A percentile compares a stretch with the other conserved stretches of the same genome.
phyloP scores from a whole-genome alignment of 1,140 invertebrate genomes.

The Drosophila kepulauana region DNA sequence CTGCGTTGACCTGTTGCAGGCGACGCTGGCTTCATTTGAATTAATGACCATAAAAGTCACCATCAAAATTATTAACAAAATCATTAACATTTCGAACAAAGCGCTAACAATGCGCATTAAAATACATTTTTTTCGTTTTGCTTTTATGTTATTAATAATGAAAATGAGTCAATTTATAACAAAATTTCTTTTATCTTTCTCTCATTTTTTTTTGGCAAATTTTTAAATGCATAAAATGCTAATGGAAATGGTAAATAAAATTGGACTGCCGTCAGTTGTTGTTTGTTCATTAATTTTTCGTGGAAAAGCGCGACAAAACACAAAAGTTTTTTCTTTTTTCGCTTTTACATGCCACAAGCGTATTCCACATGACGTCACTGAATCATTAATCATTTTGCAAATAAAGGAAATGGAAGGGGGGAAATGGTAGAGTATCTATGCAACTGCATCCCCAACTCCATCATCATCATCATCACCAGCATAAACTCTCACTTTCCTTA shows the following conservation, averaged over 20 bases:
- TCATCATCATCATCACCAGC: slow-evolving; percentile 20
- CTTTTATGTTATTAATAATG: slow-evolving; percentile 19
- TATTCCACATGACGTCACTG: slow-evolving; percentile 46
- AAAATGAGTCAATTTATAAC: slow-evolving; percentile 17
- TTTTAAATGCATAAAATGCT: slow-evolving; percentile 45
- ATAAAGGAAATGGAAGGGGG: slow-evolving; percentile 2
- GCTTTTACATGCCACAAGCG: slow-evolving; percentile 40
- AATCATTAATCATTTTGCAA: slow-evolving; percentile 48
- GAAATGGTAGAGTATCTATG: slow-evolving; percentile 10
- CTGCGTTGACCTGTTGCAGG: slow-evolving; percentile 19
- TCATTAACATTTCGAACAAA: slow-evolving; percentile 58
- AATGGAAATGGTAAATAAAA: slow-evolving; percentile 32
- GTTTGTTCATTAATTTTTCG: slow-evolving; percentile 64
- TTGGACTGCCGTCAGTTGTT: slow-evolving; percentile 49
- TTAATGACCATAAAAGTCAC: slow-evolving; percentile 46
- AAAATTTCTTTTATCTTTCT: slow-evolving; percentile 41
- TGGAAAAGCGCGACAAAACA: slow-evolving; percentile 25
- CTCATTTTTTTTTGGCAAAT: slow-evolving; percentile 24
- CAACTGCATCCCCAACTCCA: slow-evolving; percentile 49
- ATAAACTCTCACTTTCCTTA: slow-evolving; percentile 72
- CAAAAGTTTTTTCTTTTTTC: slow-evolving; percentile 25
- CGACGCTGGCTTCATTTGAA: slow-evolving; percentile 49
- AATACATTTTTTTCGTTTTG: slow-evolving; percentile 29
- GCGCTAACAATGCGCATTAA: slow-evolving; percentile 23
- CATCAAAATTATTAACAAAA: slow-evolving; percentile 65